phyloP scores from a whole-genome alignment of 2,888 invertebrate species.

The Carterocephalus palaemon region DNA sequence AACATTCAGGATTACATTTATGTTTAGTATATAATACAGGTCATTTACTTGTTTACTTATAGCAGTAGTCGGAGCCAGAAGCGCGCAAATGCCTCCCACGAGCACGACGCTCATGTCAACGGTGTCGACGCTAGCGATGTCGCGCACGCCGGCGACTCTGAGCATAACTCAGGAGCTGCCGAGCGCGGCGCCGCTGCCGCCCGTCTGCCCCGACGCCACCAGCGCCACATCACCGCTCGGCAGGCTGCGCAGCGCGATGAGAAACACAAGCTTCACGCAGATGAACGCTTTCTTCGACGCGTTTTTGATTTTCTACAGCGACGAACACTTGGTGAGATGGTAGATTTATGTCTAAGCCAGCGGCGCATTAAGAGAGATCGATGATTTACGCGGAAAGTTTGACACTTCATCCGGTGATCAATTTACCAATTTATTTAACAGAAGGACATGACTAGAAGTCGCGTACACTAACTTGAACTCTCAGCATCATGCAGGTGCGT shows the following conservation, averaged over 20 bases:
- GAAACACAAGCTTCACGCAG: constrained; percentile 54
- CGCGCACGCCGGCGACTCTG: constrained; percentile 42
- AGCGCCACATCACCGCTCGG: constrained; percentile 49
- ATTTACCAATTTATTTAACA: too few species aligned
- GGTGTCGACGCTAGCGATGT: constrained; percentile 34
- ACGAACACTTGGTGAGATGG: constrained; percentile 86
- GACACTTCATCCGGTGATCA: too few species aligned
- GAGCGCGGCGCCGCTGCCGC: constrained; percentile 34
- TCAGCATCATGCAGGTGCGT: too few species aligned
- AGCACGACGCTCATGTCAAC: constrained; percentile 35
- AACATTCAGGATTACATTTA: too few species aligned
- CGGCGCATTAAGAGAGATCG: too few species aligned
- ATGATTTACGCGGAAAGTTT: too few species aligned
- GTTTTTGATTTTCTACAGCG: constrained; percentile 87
- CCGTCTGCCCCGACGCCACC: constrained; percentile 51
- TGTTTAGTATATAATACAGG: too few species aligned
- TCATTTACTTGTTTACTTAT: neutral
- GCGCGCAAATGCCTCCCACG: constrained; percentile 30
- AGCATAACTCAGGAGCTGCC: constrained; percentile 46
- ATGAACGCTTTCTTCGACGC: constrained; percentile 79
- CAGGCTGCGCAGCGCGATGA: constrained; percentile 75
- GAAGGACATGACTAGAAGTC: too few species aligned
- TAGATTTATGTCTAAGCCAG: too few species aligned
- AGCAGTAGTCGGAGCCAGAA: neutral
- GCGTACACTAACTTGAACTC: too few species aligned